These are phyloP conservation scores for Aphrocallistes beatrix DNA, from an alignment of 37 sponge, comb jelly and placozoan genomes.

Conservation along the genomic window DNA sequence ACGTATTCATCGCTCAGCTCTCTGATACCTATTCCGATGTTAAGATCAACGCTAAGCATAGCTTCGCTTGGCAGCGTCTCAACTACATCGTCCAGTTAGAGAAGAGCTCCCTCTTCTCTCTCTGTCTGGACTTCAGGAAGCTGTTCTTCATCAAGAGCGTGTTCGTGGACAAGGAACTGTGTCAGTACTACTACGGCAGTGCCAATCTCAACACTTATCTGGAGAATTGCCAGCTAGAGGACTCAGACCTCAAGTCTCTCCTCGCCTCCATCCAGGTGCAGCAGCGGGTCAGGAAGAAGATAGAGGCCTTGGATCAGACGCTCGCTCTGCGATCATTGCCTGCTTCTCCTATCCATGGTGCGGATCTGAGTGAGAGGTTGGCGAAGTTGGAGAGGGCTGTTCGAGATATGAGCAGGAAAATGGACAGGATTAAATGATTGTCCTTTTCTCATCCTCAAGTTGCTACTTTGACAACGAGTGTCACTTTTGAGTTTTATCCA, in stretches of 20 bases:
- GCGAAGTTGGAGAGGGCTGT: not conserved
- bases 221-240: not conserved
- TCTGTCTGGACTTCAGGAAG: not conserved
- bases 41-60: not conserved
- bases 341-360: not conserved
- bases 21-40: not conserved
- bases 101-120: not conserved
- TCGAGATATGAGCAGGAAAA: not conserved
- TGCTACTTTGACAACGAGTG: too few relatives aligned
- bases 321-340: not conserved
- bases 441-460: not conserved
- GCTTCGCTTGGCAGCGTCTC: slow-evolving; percentile 1
- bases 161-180: not conserved
- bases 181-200: not conserved
- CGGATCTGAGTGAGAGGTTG: not conserved
- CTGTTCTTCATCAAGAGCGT: not conserved
- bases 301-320: not conserved
- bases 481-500: too few relatives aligned
- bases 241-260: not conserved
- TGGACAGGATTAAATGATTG: not conserved
- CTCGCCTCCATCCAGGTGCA: not conserved
- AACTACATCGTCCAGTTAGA: not conserved
- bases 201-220: not conserved
- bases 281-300: not conserved
- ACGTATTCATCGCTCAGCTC: slow-evolving; percentile 9